Evolutionary conservation across 2,113 vertebrate genomes (phyloP), one percentile per base, ranked within the genome.

Genomic region (Coracopsis vasa): DNA sequence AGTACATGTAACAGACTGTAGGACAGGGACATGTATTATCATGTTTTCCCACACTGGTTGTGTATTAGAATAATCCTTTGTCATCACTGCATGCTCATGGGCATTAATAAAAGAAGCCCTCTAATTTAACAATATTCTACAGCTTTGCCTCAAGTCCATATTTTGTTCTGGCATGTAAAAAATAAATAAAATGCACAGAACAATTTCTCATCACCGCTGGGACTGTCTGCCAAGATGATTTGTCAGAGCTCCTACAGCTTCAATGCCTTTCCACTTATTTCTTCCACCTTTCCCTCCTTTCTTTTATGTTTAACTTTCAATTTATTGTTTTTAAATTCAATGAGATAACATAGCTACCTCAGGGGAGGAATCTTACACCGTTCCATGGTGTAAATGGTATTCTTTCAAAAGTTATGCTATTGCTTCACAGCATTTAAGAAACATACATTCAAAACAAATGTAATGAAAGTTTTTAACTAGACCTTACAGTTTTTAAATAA

Each of bases 311-410:
- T 65, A 56, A 18, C 65, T 92, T 81, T 58, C 28, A 67, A 44
- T 81, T 56, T 69, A 75, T 86, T 92, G 58, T n/a, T 84, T 94
- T 92, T 69, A 62, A 94, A 79, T 79, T 91, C 80, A 54, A 4
- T 53, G 70, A 85, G 65, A 61, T 85, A 82, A 82, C 65, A 79
- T 1, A 5, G 19, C 15, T 51, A 41, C 61, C 77, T 82, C 44
- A 14, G 56, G 69, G 61, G 80, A 89, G n/a, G 60, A 78, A 41
- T 86, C 84, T 51, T 65, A 13, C 0, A 1, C 27, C 29, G 10
- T 84, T 78, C n/a, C 37, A 13, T 20, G 11, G 72, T 48, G 65
- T 66, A 89, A 93, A 91, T 45, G 35, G 28, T 37, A 39, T 89
- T 83, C 48, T 51, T 67, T 21, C 71, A 51, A 47, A 81, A 60